These are phyloP conservation scores for Esox lucius DNA, from an alignment of 2,797 vertebrate species.

Conservation along the genomic window DNA sequence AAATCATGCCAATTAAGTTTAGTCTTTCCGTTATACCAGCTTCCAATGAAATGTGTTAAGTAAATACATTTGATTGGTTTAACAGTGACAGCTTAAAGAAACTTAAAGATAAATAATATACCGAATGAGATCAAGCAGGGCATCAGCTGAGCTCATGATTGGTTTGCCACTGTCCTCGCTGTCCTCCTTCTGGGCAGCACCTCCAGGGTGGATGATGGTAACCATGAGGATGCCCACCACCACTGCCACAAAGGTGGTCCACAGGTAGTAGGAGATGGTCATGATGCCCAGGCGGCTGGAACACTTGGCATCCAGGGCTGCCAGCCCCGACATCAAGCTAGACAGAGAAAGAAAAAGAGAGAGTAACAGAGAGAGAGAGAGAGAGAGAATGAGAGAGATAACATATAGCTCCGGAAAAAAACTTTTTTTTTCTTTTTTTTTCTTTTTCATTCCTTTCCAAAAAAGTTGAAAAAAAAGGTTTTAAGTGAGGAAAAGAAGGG, in stretches of 20 bases:
- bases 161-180: conserved; percentile 88
- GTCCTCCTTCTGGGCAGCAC: conserved; percentile 92
- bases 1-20: no score
- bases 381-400: neutral
- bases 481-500: no score
- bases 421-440: no score
- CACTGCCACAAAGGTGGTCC: conserved; percentile 97
- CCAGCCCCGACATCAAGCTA: conserved; percentile 96
- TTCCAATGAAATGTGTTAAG: neutral
- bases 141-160: conserved; percentile 96
- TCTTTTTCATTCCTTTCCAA: no score
- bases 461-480: no score
- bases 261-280: conserved; percentile 96
- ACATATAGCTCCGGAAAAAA: no score
- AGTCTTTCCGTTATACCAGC: no score
- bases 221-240: conserved; percentile 97
- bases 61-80: neutral
- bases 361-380: neutral
- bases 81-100: neutral
- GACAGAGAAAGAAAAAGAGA: conserved; percentile 1
- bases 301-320: conserved; percentile 95
- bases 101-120: conserved; percentile 49
- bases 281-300: conserved; percentile 96
- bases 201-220: conserved; percentile 93
- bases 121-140: conserved; percentile 95